These are phyloP conservation scores for Smithornis capensis DNA, from an alignment of 2,113 vertebrate genomes.

Conservation along the genomic window DNA sequence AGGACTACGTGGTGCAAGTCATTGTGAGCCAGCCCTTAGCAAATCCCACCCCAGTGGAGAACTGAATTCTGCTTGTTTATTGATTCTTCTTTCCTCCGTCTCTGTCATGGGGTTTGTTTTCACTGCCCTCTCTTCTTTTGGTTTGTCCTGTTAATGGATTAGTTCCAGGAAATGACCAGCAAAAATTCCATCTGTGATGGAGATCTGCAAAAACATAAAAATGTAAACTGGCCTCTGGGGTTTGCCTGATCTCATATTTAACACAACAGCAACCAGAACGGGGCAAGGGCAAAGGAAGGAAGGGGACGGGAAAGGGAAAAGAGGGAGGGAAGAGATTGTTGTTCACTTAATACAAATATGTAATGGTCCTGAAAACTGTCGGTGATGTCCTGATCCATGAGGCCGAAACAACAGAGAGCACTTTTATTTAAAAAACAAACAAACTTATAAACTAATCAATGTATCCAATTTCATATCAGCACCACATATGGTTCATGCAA, in stretches of 20 bases:
- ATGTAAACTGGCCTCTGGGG: constrained; percentile 15
- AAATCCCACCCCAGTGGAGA: constrained; percentile 85
- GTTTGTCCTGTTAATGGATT: constrained; percentile 66
- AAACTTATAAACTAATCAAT: background rate
- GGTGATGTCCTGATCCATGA: constrained; percentile 37
- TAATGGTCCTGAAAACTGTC: constrained; percentile 45
- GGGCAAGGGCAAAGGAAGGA: constrained; percentile 40
- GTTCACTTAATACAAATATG: background rate
- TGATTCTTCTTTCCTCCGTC: constrained; percentile 13
- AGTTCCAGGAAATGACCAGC: constrained; percentile 73
- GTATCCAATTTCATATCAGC: background rate
- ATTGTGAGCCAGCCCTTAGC: constrained; percentile 92
- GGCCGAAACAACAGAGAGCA: constrained; percentile 55
- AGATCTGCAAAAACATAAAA: constrained; percentile 65
- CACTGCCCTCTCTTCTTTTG: constrained; percentile 36
- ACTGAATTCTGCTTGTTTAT: constrained; percentile 69
- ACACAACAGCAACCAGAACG: background rate
- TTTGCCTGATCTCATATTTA: constrained; percentile 1
- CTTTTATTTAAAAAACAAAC: constrained; percentile 42
- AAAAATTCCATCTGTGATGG: constrained; percentile 84
- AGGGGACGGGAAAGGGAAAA: background rate
- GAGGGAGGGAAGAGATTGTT: background rate
- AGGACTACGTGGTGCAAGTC: constrained; percentile 98
- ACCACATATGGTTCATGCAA: background rate
- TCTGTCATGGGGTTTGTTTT: constrained; percentile 66